Conservation (phyloP, 2,113 vertebrate genomes). For the Aldabrachelys gigantea region DNA sequence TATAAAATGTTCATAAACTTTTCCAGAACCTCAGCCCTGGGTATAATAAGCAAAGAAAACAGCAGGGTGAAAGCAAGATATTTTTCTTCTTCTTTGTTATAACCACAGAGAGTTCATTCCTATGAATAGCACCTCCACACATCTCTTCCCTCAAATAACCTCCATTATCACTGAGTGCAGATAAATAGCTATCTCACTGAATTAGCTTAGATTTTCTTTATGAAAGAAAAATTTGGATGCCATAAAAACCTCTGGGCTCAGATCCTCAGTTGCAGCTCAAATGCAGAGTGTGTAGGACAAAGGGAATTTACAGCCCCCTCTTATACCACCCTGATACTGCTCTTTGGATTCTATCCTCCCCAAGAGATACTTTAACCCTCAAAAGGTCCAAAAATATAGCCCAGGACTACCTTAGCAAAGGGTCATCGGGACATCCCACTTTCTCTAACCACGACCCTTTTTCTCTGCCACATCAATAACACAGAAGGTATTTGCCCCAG, state of each 20-base stretch:
- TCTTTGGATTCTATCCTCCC: background rate
- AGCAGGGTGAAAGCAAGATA: background rate
- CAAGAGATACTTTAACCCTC: no score
- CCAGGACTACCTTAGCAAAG: background rate
- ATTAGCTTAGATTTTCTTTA: background rate
- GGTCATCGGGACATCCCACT: background rate
- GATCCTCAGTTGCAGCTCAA: background rate
- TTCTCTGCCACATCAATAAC: background rate
- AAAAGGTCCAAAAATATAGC: background rate
- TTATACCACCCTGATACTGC: background rate
- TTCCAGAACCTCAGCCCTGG: conserved; percentile 12
- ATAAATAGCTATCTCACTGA: background rate
- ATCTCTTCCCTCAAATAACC: background rate
- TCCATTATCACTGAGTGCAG: background rate
- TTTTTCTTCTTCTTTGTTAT: background rate
- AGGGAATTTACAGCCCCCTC: no score
- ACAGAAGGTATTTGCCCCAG: background rate
- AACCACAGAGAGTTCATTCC: background rate
- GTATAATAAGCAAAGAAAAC: background rate
- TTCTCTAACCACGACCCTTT: background rate
- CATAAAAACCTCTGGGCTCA: background rate
- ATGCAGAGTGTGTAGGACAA: background rate
- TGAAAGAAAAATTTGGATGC: background rate
- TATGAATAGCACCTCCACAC: no score
- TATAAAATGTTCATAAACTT: background rate